phyloP scores from a whole-genome alignment of 1,140 invertebrate genomes.

The Leptinotarsa undecemlineata region DNA sequence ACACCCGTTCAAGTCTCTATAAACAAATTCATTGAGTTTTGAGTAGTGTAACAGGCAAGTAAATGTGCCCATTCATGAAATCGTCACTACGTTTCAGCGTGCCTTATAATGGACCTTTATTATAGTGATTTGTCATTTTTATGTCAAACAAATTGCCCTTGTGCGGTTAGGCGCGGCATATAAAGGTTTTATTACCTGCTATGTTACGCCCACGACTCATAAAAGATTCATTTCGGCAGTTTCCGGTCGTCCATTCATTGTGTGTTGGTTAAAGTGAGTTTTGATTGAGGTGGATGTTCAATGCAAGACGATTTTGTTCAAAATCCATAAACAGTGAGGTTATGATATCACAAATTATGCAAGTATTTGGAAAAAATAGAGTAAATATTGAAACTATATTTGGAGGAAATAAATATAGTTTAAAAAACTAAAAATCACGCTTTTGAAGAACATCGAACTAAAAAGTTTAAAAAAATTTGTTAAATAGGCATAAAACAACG shows the following conservation, averaged over 20 bases:
- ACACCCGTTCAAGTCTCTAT: not conserved
- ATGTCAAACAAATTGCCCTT: constrained; percentile 38
- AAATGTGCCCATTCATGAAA: constrained; percentile 32
- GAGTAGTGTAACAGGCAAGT: constrained; percentile 29
- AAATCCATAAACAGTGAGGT: too few relatives aligned
- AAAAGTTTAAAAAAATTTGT: too few relatives aligned
- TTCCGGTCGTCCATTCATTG: not conserved
- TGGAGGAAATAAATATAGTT: too few relatives aligned
- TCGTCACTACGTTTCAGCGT: constrained; percentile 27
- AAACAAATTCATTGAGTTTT: not conserved
- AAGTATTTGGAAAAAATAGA: too few relatives aligned
- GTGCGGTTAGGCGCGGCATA: not conserved
- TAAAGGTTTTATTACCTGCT: constrained; percentile 30
- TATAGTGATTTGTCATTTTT: constrained; percentile 34
- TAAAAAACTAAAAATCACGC: too few relatives aligned
- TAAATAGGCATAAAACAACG: too few relatives aligned
- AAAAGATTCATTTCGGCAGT: constrained; percentile 18
- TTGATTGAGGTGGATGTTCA: too few relatives aligned
- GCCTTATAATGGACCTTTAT: constrained; percentile 26
- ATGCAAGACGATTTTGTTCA: too few relatives aligned
- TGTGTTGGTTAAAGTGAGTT: not conserved
- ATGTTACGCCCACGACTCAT: constrained; percentile 17
- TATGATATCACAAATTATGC: too few relatives aligned
- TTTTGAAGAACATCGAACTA: too few relatives aligned
- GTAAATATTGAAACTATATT: too few relatives aligned